A percentile compares a stretch with the other conserved stretches of the same genome.
Conservation (phyloP, 2,797 vertebrate species). For the Argentina silus region DNA sequence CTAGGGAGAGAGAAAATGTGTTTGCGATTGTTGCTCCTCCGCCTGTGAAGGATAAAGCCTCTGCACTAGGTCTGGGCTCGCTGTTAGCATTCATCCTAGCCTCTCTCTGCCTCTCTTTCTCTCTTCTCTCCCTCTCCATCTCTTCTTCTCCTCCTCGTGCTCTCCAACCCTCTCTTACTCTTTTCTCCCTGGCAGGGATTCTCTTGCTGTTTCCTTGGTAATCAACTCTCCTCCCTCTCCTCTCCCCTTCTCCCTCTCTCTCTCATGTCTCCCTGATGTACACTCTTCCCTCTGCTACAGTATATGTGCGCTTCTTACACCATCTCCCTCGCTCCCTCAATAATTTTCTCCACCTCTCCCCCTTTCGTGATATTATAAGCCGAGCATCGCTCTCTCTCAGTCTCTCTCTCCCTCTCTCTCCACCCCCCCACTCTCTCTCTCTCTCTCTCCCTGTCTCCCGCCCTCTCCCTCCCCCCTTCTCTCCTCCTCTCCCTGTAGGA, state of each 20-base stretch:
- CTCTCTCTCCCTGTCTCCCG: neutral
- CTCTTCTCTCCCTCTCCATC: slow-evolving; percentile 11
- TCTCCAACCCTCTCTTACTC: slow-evolving; percentile 47
- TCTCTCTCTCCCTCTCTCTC: slow-evolving; percentile 38
- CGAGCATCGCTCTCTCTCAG: slow-evolving; percentile 50
- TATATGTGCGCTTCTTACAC: slow-evolving; percentile 54
- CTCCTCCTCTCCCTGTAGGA: slow-evolving; percentile 37
- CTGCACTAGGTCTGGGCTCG: slow-evolving; percentile 77
- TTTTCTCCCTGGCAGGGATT: slow-evolving; percentile 65
- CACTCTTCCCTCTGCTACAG: slow-evolving; percentile 53
- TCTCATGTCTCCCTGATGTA: slow-evolving; percentile 51
- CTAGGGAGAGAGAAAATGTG: slow-evolving; percentile 83
- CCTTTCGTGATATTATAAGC: slow-evolving; percentile 61
- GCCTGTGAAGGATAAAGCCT: slow-evolving; percentile 84
- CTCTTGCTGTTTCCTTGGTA: slow-evolving; percentile 74
- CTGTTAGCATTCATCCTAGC: slow-evolving; percentile 82
- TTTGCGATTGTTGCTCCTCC: slow-evolving; percentile 83
- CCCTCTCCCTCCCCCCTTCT: slow-evolving; percentile 14
- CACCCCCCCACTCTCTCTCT: neutral
- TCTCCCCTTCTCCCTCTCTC: no score
- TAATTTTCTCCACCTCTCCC: slow-evolving; percentile 56
- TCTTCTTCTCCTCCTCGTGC: neutral
- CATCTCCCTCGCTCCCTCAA: slow-evolving; percentile 60
- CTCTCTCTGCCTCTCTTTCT: slow-evolving; percentile 30
- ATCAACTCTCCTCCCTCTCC: slow-evolving; percentile 63